Evolutionary conservation across 2,888 invertebrate species (phyloP), one percentile per base, ranked within the genome.

Genomic region (Spilarctia lutea): DNA sequence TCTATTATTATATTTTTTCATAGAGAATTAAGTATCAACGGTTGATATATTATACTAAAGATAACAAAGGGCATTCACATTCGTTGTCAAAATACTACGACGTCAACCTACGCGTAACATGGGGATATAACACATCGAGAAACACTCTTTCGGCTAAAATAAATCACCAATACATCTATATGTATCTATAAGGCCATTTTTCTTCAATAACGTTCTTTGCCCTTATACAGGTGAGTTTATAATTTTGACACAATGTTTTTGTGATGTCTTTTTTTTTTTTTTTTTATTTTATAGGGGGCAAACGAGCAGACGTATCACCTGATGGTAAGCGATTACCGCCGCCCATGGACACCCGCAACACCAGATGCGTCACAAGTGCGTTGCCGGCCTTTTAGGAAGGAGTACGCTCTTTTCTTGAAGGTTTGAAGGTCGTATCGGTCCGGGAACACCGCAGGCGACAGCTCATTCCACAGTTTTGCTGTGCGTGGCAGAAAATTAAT

Each of bases 11-110:
- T 89, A 87, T 91, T 91, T 88, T 86, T 87, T 87, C 85, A 82
- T 83, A 86, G 86, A 89, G 89, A 91, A 91, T 90, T 88, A 88
- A 87, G 87, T 91, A 91, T 92, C 92, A 90, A 79, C 86, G 88
- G 85, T 89, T 94, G 94, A 94, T 94, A 91, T 94, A 95, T 94
- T 83, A 92, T 88, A 88, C 88, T 88, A 89, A 89, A 91, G 86
- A 90, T 90, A 92, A 94, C 94, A 94, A 94, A 93, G 91, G 88
- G 89, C 90, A 88, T 91, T 86, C 89, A 91, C 89, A 90, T 91
- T 87, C 90, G 92, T 92, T 93, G 94, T 94, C 94, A 94, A 93
- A 94, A 95, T 94, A 95, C 92, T 94, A 93, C 91, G 91, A 88
- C 86, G 85, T 89, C 92, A 84, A 91, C 93, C 93, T 92, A 94